Conservation (phyloP, 2,113 vertebrate genomes). For the Ciconia stormi region DNA sequence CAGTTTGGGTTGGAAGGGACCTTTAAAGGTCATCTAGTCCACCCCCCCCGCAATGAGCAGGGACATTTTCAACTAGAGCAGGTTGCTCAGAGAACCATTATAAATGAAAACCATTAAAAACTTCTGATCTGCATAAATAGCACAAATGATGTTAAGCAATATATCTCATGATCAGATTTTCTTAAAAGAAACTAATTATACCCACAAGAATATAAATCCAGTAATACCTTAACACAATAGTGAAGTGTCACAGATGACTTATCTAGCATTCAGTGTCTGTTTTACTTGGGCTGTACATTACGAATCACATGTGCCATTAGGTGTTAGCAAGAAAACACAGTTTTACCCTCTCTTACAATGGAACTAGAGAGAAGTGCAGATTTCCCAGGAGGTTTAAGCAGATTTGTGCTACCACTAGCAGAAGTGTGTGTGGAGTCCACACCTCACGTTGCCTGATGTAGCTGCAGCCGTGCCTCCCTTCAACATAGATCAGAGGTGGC, state of each 20-base stretch:
- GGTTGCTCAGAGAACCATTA: neutral
- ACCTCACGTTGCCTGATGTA: neutral
- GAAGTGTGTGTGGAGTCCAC: neutral
- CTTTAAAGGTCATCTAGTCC: neutral
- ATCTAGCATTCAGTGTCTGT: neutral
- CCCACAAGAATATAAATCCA: neutral
- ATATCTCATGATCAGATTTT: neutral
- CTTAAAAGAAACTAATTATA: neutral
- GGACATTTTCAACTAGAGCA: neutral
- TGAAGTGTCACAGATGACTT: neutral
- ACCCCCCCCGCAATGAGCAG: neutral
- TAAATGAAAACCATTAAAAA: neutral
- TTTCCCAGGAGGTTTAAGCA: neutral
- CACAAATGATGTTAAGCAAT: neutral
- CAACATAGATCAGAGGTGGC: neutral
- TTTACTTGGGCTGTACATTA: neutral
- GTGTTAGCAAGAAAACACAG: neutral
- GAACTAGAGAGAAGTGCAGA: neutral
- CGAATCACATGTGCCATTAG: neutral
- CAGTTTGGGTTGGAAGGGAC: neutral
- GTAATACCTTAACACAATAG: neutral
- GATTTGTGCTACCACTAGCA: neutral
- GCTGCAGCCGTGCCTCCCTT: neutral
- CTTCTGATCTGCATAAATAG: neutral
- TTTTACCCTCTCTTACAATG: neutral